Conservation (phyloP, 2,113 vertebrate genomes). For the Triplophysa dalaica region DNA sequence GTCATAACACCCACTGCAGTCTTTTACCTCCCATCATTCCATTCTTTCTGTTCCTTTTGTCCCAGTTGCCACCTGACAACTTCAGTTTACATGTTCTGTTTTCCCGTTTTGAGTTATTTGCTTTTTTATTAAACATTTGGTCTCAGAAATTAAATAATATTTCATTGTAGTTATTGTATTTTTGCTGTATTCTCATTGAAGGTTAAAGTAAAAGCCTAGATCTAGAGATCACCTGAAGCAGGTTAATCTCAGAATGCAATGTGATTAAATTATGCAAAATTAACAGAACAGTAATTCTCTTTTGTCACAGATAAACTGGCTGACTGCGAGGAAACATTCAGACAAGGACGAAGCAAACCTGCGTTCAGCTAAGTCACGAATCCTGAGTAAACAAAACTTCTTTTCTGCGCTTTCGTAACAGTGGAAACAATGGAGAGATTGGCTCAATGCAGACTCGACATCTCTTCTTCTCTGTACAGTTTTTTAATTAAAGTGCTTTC, state of each 20-base stretch:
- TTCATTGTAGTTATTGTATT: not conserved
- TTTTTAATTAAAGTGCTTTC: conserved; percentile 75
- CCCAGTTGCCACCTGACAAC: not conserved
- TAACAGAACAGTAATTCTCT: conserved; percentile 73
- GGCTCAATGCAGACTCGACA: conserved; percentile 60
- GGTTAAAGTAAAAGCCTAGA: conserved; percentile 31
- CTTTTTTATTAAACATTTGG: too few relatives aligned
- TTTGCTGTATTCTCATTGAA: conserved; percentile 27
- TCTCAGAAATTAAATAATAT: not conserved
- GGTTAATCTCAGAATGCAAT: conserved; percentile 62
- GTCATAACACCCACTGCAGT: not conserved
- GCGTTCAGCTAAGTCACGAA: conserved; percentile 71
- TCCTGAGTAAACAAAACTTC: conserved; percentile 77
- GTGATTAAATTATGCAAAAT: conserved; percentile 77
- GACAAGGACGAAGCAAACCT: conserved; percentile 66
- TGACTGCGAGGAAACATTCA: conserved; percentile 65
- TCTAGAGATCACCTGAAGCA: conserved; percentile 23
- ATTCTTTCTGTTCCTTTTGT: conserved; percentile 13
- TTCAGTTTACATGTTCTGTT: not conserved
- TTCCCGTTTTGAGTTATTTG: too few relatives aligned
- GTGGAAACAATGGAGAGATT: conserved; percentile 73
- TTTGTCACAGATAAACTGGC: conserved; percentile 68
- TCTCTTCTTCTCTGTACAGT: conserved; percentile 58
- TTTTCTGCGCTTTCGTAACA: conserved; percentile 65
- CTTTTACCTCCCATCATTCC: not conserved